A percentile compares a stretch with the other conserved stretches of the same genome.
Conservation (phyloP, 2,797 vertebrate genomes). For the Furcifer pardalis region DNA sequence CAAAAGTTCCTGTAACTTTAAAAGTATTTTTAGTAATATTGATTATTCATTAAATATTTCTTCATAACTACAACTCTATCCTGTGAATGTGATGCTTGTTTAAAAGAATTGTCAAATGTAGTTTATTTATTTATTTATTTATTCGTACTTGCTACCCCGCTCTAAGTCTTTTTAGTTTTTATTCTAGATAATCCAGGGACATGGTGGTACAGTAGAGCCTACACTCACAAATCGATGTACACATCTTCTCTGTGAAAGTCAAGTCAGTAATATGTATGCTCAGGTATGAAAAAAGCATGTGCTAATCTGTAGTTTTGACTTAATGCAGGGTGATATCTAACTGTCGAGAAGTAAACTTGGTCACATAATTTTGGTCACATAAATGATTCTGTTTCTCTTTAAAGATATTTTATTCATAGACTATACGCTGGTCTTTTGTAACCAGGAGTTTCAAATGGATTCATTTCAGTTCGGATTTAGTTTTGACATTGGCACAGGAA, state of each 20-base stretch:
- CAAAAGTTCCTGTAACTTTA: neutral
- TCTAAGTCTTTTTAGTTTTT: conserved; percentile 35
- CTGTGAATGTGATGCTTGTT: neutral
- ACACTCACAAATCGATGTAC: conserved; percentile 89
- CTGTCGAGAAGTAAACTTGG: neutral
- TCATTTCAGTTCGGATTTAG: neutral
- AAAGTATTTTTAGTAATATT: conserved; percentile 18
- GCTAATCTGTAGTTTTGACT: neutral
- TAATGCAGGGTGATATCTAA: neutral
- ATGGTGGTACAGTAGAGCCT: conserved; percentile 91
- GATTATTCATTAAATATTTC: conserved; percentile 24
- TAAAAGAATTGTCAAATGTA: neutral
- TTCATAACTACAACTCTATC: conserved; percentile 33
- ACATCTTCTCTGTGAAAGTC: conserved; percentile 97
- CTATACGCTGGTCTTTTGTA: neutral
- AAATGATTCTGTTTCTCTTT: neutral
- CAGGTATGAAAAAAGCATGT: conserved; percentile 82
- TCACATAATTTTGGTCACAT: neutral
- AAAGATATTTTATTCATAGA: neutral
- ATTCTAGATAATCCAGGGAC: conserved; percentile 90
- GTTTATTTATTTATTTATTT: conserved; percentile 22
- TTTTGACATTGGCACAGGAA: neutral
- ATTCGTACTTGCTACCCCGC: too few species aligned
- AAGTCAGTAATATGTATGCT: conserved; percentile 93
- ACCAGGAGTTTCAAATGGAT: neutral